phyloP scores from a whole-genome alignment of 2,888 invertebrate genomes.

The Unio pictorum region DNA sequence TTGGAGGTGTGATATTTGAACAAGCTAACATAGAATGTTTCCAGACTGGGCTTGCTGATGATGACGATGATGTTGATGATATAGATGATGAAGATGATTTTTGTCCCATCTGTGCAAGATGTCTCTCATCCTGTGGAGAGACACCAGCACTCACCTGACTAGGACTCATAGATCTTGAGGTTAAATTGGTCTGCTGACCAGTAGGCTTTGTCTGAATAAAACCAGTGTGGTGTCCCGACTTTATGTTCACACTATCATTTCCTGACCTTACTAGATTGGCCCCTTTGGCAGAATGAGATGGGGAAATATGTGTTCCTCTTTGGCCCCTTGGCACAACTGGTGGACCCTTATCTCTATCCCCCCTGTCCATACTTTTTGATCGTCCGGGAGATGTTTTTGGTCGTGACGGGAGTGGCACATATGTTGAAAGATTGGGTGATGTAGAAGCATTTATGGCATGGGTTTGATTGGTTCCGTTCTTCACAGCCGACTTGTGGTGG shows the following conservation, averaged over 20 bases:
- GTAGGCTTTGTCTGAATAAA: too few relatives aligned
- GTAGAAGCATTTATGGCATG: not conserved
- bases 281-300: too few relatives aligned
- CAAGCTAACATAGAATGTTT: slow-evolving; percentile 77
- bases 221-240: too few relatives aligned
- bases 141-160: slow-evolving; percentile 1
- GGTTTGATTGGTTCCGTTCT: slow-evolving; percentile 27
- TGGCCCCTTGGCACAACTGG: slow-evolving; percentile 22
- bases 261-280: too few relatives aligned
- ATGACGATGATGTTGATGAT: slow-evolving; percentile 14
- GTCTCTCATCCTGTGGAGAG: not conserved
- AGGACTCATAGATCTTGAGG: slow-evolving; percentile 25
- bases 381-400: slow-evolving; percentile 21
- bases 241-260: too few relatives aligned
- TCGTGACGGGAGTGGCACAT: slow-evolving; percentile 5
- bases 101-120: slow-evolving; percentile 1
- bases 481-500: slow-evolving; percentile 42
- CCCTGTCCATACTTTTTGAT: slow-evolving; percentile 7
- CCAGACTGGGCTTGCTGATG: slow-evolving; percentile 29
- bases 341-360: slow-evolving; percentile 12
- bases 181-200: too few relatives aligned
- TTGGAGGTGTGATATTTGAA: slow-evolving; percentile 69
- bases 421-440: not conserved
- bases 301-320: too few relatives aligned
- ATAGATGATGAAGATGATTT: slow-evolving; percentile 6